Evolutionary conservation across 2,797 vertebrate species (phyloP).

Genomic region (Acestrorhynchus altus): DNA sequence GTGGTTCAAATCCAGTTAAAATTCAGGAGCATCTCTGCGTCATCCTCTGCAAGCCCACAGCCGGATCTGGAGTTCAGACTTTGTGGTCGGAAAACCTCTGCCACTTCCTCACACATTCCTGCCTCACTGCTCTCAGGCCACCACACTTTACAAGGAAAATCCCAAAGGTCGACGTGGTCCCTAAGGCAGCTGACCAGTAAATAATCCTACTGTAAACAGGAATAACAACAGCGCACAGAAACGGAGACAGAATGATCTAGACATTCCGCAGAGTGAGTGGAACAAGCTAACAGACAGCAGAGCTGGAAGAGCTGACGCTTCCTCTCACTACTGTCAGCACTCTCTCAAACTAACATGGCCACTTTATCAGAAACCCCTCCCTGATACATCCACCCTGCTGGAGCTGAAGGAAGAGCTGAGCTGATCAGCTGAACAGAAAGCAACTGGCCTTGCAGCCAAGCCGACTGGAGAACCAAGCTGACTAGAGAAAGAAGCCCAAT

Average conservation of each 20-base stretch:
- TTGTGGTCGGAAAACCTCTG: conserved; percentile 82
- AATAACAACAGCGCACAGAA: not conserved
- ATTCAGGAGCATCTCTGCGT: conserved; percentile 77
- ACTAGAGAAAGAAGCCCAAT: too few species aligned
- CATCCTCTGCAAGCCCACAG: conserved; percentile 77
- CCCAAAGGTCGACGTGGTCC: conserved; percentile 31
- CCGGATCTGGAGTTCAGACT: conserved; percentile 77
- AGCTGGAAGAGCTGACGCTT: conserved; percentile 26
- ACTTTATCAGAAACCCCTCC: not conserved
- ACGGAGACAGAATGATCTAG: not conserved
- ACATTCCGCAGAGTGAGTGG: conserved; percentile 38
- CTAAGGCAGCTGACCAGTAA: conserved; percentile 30
- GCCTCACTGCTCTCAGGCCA: conserved; percentile 64
- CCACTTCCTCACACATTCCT: conserved; percentile 80
- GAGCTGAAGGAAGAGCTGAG: too few species aligned
- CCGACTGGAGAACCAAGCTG: too few species aligned
- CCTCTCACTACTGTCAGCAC: not conserved
- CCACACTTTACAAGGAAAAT: conserved; percentile 47
- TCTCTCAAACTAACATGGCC: not conserved
- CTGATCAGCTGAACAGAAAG: too few species aligned
- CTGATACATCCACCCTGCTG: not conserved
- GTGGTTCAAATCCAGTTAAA: conserved; percentile 80
- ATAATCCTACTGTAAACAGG: conserved; percentile 42
- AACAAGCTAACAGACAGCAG: conserved; percentile 31
- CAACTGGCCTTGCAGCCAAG: too few species aligned